These are phyloP conservation scores for Tipula lateralis DNA, from an alignment of 2,888 invertebrate species.

Conservation along the genomic window DNA sequence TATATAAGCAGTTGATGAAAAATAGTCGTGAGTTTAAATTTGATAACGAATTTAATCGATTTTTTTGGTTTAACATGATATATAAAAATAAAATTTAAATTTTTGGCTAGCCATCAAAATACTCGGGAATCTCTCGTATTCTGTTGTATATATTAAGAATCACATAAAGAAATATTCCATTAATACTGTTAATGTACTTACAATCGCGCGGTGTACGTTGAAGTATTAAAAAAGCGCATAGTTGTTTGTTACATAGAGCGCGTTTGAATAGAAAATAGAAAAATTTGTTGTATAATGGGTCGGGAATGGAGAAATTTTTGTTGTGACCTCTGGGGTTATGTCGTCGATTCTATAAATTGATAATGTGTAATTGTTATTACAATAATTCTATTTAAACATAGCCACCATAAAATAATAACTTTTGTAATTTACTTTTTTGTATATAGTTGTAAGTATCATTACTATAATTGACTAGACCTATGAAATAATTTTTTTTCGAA, in stretches of 20 bases:
- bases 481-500: not conserved
- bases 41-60: constrained; percentile 8
- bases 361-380: not conserved
- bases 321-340: not conserved
- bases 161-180: not conserved
- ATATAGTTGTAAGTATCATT: not conserved
- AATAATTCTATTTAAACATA: not conserved
- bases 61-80: not conserved
- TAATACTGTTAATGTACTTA: not conserved
- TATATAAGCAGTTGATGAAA: not conserved
- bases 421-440: not conserved
- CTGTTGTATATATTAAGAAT: not conserved
- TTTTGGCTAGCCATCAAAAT: not conserved
- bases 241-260: not conserved
- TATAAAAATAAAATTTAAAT: not conserved
- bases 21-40: not conserved
- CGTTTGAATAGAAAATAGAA: not conserved
- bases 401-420: not conserved
- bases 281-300: not conserved
- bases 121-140: not conserved
- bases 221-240: not conserved
- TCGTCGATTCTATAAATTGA: not conserved
- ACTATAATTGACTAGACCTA: constrained; percentile 5
- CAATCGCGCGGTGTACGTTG: not conserved
- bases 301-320: not conserved